Evolutionary conservation across 2,113 vertebrate genomes (phyloP), one percentile per base, ranked within the genome.

Genomic region (Heliornis fulica): DNA sequence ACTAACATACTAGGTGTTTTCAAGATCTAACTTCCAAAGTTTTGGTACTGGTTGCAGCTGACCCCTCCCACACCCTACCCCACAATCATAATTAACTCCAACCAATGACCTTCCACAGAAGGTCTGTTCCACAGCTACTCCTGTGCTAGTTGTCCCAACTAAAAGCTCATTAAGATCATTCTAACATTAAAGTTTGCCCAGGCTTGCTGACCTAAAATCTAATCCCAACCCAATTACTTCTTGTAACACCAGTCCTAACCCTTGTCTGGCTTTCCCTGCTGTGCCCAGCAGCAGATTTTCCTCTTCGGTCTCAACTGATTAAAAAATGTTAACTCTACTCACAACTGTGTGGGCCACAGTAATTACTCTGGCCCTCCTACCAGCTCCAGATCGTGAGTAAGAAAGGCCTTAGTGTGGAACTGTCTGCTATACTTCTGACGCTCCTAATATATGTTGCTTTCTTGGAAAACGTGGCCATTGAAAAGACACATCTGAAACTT

Each of bases 211-310:
- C 71, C 68, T 92, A 94, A 96, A 95, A 80, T 66, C 40, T 94
- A 92, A 96, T 88, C 86, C 71, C 86, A 86, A 79, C 17, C 63
- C 88, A 94, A 92, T 94, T 88, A 96, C 89, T 65, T 94, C 88
- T 83, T 60, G 50, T 80, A 89, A 94, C 61, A 86, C 66, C 36
- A 83, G 36, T 40, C 71, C 41, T 51, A 88, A 69, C 76, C 31
- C 54, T 80, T 83, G 83, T 22, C 79, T 94, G 94, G 45, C 59
- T 86, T 88, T 59, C n/a, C 91, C 91, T 86, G 83, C 89, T 95
- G 91, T 83, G 91, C 83, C 63, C 71, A 86, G 75, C 79, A 80
- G 70, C 53, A 76, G 63, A 69, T 86, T 90, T 69, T 64, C 8
- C 72, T 72, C 83, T 95, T 90, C 86, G 70, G 89, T 64, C 83